Percentiles rank a stretch among this genome's conserved stretches.
These are phyloP conservation scores for Anhinga rufa DNA, from an alignment of 2,113 vertebrate genomes.

Conservation along the genomic window DNA sequence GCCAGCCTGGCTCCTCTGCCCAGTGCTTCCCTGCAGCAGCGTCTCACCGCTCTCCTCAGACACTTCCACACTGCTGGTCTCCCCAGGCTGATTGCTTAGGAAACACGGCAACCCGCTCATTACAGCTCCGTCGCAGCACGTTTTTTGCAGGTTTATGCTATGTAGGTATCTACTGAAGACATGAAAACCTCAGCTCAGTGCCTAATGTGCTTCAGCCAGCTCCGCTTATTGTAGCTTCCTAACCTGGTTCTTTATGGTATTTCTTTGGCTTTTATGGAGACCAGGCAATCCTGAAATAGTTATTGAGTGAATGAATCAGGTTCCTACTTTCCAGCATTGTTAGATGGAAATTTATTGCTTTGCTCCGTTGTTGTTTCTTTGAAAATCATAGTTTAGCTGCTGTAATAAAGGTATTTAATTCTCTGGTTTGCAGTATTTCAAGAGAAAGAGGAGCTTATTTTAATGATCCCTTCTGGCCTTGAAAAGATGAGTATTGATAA, in stretches of 20 bases:
- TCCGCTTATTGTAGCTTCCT: rapidly evolving
- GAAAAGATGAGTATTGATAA: neutral
- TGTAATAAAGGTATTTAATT: neutral
- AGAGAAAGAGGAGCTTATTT: neutral
- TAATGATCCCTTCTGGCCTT: neutral
- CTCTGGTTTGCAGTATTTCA: neutral
- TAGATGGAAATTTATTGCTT: neutral
- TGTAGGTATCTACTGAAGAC: neutral
- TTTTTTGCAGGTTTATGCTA: neutral
- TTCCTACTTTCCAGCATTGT: neutral
- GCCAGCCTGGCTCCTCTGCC: neutral
- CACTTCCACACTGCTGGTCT: neutral
- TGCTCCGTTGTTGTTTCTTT: neutral
- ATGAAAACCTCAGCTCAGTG: neutral
- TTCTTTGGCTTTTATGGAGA: neutral
- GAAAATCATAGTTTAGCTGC: neutral
- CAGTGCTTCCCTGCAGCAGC: neutral
- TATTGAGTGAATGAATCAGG: neutral
- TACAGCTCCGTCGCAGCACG: neutral
- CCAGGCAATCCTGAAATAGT: neutral
- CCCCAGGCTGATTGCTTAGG: neutral
- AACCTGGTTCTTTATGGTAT: neutral
- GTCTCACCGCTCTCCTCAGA: neutral
- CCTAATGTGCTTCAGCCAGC: neutral
- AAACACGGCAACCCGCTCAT: neutral